Evolutionary conservation across 64 coral and sea anemone genomes (phyloP).

Genomic region (Pocillopora damicornis): DNA sequence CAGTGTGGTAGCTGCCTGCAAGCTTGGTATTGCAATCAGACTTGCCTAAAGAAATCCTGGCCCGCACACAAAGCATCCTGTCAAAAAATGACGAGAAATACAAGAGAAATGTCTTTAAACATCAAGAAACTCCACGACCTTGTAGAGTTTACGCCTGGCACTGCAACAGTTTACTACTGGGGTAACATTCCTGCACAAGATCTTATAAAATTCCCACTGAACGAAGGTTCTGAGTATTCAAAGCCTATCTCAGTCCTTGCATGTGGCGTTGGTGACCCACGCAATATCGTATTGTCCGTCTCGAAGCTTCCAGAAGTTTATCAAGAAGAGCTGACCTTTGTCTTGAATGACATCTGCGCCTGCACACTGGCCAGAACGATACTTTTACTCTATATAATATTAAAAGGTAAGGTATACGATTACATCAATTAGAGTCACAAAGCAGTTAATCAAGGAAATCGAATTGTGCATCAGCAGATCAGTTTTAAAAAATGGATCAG

Average conservation of each 20-base stretch:
- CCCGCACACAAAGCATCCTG: slow-evolving; percentile 28
- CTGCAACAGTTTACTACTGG: slow-evolving; percentile 39
- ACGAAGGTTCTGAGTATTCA: slow-evolving; percentile 32
- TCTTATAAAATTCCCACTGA: slow-evolving; percentile 41
- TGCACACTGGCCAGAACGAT: slow-evolving; percentile 58
- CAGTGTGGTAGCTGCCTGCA: slow-evolving; percentile 30
- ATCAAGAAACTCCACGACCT: neutral
- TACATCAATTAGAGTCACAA: neutral
- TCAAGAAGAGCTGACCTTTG: slow-evolving; percentile 33
- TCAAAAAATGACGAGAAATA: neutral
- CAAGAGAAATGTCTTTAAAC: neutral
- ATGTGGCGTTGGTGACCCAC: slow-evolving; percentile 56
- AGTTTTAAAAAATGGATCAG: too few species aligned
- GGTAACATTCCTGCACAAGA: slow-evolving; percentile 51
- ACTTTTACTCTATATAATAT: slow-evolving; percentile 46
- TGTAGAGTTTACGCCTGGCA: neutral
- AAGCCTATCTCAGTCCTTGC: slow-evolving; percentile 29
- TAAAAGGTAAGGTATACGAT: slow-evolving; percentile 34
- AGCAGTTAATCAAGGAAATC: too few species aligned
- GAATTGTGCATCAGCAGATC: too few species aligned
- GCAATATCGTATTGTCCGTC: slow-evolving; percentile 37
- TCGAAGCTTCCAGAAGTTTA: slow-evolving; percentile 33
- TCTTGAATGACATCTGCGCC: slow-evolving; percentile 57
- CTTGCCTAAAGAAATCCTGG: slow-evolving; percentile 31
- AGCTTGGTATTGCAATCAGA: slow-evolving; percentile 40